These are phyloP conservation scores for Sclerurus mexicanus DNA, from an alignment of 2,113 vertebrate species.

Conservation along the genomic window DNA sequence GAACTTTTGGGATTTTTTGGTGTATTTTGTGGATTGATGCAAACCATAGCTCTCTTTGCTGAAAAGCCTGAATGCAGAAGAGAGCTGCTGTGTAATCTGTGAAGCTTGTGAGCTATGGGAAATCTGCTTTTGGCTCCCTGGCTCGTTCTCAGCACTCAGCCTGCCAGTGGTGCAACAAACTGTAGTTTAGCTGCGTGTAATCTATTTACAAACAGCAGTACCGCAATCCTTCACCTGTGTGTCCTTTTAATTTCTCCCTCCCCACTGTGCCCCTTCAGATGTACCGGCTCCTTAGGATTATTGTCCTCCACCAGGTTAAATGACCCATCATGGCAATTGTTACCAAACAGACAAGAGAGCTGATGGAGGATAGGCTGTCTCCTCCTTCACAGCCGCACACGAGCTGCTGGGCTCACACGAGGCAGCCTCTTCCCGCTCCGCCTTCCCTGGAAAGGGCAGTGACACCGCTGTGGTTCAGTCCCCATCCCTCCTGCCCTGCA, in stretches of 20 bases:
- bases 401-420: accelerated
- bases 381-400: neutral
- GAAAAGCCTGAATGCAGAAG: neutral
- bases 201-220: neutral
- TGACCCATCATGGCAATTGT: neutral
- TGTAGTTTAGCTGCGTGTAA: neutral
- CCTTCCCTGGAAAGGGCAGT: neutral
- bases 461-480: neutral
- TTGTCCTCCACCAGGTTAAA: neutral
- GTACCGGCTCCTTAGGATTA: neutral
- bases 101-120: neutral
- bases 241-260: neutral
- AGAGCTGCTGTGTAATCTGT: neutral
- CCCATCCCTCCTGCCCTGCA: neutral
- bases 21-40: neutral
- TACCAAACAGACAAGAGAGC: neutral
- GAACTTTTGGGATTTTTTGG: accelerated
- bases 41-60: neutral
- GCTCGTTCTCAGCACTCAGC: neutral
- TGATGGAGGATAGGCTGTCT: neutral
- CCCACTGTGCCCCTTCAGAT: neutral
- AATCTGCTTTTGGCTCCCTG: neutral
- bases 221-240: neutral
- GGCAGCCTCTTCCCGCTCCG: neutral
- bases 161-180: neutral